These are phyloP conservation scores for Hippocampus guttulatus DNA, from an alignment of 2,113 vertebrate species.

Conservation along the genomic window DNA sequence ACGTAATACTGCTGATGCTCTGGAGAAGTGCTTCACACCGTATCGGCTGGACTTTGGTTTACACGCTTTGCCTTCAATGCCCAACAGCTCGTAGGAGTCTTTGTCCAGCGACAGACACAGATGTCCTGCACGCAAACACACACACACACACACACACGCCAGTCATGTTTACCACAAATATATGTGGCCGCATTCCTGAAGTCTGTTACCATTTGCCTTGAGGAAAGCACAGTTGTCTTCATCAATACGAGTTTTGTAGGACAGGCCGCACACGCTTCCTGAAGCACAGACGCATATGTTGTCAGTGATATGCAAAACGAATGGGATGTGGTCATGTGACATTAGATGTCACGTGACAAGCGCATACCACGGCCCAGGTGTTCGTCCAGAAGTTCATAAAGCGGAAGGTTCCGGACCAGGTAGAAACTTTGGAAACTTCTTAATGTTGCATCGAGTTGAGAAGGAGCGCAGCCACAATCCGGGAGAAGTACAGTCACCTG, in stretches of 20 bases:
- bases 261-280: constrained; percentile 82
- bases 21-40: constrained; percentile 66
- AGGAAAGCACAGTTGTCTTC: constrained; percentile 83
- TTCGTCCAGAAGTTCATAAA: constrained; percentile 72
- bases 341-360: neutral
- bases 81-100: constrained; percentile 87
- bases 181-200: neutral
- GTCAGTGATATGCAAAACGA: neutral
- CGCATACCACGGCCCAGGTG: constrained; percentile 80
- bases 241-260: constrained; percentile 81
- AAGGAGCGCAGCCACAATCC: constrained; percentile 76
- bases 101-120: constrained; percentile 88
- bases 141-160: constrained; percentile 51
- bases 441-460: constrained; percentile 68
- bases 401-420: constrained; percentile 73
- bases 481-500: constrained; percentile 88
- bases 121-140: constrained; percentile 78
- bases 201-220: constrained; percentile 78
- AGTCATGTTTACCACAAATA: no score
- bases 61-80: constrained; percentile 83
- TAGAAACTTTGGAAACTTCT: constrained; percentile 76
- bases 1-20: neutral
- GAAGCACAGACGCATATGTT: constrained; percentile 22
- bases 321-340: neutral
- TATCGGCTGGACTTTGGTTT: constrained; percentile 82